phyloP scores from a whole-genome alignment of 2,888 invertebrate genomes.

The Yponomeuta evonymella region DNA sequence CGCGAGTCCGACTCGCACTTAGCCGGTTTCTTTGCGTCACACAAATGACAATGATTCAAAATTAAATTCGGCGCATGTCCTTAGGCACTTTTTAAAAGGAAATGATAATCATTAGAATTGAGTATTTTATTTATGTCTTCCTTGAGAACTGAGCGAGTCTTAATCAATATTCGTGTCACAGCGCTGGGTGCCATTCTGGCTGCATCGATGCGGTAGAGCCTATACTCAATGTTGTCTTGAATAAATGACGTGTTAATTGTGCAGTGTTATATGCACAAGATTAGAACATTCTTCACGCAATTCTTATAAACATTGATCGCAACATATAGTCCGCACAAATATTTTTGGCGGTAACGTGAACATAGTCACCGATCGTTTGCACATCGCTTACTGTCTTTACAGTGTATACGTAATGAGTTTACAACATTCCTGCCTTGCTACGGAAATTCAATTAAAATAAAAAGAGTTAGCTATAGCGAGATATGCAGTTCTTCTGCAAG shows the following conservation, averaged over 20 bases:
- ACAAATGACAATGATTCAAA: not conserved
- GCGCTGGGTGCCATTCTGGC: constrained; percentile 6
- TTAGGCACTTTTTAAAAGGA: constrained; percentile 9
- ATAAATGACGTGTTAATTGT: not conserved
- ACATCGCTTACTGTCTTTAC: no score
- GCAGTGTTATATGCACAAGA: not conserved
- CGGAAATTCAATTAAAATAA: no score
- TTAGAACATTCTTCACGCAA: not conserved
- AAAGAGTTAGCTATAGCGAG: no score
- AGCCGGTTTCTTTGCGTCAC: no score
- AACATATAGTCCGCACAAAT: no score
- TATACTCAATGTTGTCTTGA: not conserved
- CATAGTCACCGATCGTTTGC: no score
- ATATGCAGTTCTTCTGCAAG: no score
- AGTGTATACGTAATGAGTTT: no score
- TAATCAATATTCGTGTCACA: constrained; percentile 11
- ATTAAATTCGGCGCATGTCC: not conserved
- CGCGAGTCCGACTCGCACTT: no score
- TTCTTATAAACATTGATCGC: no score
- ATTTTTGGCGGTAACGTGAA: no score
- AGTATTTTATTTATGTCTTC: constrained; percentile 11
- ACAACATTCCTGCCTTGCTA: no score
- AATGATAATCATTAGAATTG: constrained; percentile 11
- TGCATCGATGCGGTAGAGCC: not conserved
- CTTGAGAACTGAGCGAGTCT: constrained; percentile 4